Base-by-base conservation (phyloP, 1,140 invertebrate species). In the Dendroctonus valens region DNA sequence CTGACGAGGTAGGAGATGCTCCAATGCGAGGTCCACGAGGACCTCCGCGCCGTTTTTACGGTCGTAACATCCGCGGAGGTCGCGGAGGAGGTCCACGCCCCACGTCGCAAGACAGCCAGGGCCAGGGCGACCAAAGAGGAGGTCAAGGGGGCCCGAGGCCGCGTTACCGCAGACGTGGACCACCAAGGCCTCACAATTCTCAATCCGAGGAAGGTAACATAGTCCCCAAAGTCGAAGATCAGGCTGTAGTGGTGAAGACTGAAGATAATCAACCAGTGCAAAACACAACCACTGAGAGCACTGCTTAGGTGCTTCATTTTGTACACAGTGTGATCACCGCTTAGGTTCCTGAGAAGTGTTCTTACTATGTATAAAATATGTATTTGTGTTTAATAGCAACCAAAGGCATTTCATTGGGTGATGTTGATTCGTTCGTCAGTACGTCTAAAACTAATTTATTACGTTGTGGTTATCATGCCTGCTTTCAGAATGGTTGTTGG, bases 1-100 rank as follows among this genome's bases (percentile, higher is more conserved):
- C 74, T 9, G 78, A 80, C 8, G 79, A 79, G 11, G 79, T 77
- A 65, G 75, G 73, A 58, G 81, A 77, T 69, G 79, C 75, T 65
- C 64, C 59, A 64, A 76, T 74, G 75, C 81, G 81, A 55, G 78
- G 82, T 26, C 26, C 26, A 38, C 80, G 82, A 62, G 81, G 83
- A 59, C 79, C 83, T 44, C 82, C 83, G 68, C 82, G 87, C 71
- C 83, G 87, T 64, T 88, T 84, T 77, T 88, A 85, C 81, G 84
- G 86, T 65, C 83, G 86, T 52, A 84, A 85, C 70, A 84, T 82
- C 75, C 83, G 84, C 62, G 83, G 84, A 59, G 83, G 83, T 62
- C 79, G 83, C 70, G 81, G 82, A n/a, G 81, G 72, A 67, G 81
- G 74, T 66, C 79, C 82, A 69, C 84, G 81, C 77, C 72, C 75